A percentile compares a stretch with the other conserved stretches of the same genome.
phyloP scores from a whole-genome alignment of 2,888 invertebrate species.

The Geotrupes spiniger region DNA sequence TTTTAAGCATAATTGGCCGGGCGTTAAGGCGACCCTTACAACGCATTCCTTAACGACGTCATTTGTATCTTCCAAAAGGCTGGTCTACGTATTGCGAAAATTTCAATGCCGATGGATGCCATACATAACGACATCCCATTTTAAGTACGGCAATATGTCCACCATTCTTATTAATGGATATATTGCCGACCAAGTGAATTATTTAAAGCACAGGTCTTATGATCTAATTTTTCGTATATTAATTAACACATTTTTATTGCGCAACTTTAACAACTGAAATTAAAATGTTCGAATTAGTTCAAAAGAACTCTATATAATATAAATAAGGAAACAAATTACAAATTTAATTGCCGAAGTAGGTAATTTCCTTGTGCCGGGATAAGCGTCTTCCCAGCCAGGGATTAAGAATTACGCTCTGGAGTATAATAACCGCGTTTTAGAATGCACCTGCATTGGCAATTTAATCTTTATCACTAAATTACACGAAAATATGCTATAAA shows the following conservation, averaged over 20 bases:
- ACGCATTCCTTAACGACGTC: conserved; percentile 38
- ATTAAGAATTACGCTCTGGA: conserved; percentile 15
- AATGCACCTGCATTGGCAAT: conserved; percentile 15
- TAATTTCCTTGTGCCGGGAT: conserved; percentile 11
- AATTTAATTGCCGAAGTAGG: conserved; percentile 10
- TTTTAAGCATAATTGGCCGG: conserved; percentile 38
- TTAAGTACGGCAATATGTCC: too few relatives aligned
- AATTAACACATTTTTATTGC: too few relatives aligned
- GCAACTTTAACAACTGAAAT: too few relatives aligned
- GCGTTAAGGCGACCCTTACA: conserved; percentile 33
- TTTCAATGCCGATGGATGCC: too few relatives aligned
- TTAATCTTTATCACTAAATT: conserved; percentile 15
- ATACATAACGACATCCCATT: too few relatives aligned
- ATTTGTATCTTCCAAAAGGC: conserved; percentile 37
- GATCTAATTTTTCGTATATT: too few relatives aligned
- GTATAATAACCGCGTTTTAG: conserved; percentile 15
- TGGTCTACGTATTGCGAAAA: conserved; percentile 19
- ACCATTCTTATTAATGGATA: too few relatives aligned
- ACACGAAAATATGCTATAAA: conserved; percentile 12
- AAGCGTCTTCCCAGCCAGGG: conserved; percentile 8
- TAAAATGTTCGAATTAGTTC: too few relatives aligned
- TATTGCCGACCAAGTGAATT: too few relatives aligned
- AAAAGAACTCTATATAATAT: too few relatives aligned
- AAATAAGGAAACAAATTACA: too few relatives aligned
- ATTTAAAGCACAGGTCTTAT: too few relatives aligned